phyloP scores from a whole-genome alignment of 2,888 invertebrate genomes.

The Azorinus chamasolen region DNA sequence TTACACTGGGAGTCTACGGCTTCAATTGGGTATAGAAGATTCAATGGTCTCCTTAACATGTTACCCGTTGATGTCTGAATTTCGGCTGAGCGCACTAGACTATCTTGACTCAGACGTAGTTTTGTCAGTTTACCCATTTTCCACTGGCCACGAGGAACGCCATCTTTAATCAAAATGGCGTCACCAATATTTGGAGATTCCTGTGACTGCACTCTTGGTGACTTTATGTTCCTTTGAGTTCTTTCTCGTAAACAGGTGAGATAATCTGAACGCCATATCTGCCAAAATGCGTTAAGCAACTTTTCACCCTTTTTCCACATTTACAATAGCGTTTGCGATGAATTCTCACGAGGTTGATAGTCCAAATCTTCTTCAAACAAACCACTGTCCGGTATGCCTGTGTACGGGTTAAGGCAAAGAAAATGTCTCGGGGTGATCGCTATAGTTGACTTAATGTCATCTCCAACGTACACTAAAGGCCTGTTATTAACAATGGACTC shows the following conservation, averaged over 20 bases:
- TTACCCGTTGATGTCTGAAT: conserved; percentile 12
- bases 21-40: conserved; percentile 35
- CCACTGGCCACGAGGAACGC: conserved; percentile 19
- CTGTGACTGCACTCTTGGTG: conserved; percentile 10
- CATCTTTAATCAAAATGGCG: conserved; percentile 36
- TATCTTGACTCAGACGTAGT: conserved; percentile 23
- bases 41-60: conserved; percentile 21
- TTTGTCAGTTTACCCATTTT: conserved; percentile 16
- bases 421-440: conserved; percentile 4
- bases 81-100: conserved; percentile 23
- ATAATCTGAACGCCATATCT: conserved; percentile 39
- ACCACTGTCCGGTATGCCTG: conserved; percentile 5
- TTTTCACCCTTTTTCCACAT: conserved; percentile 35
- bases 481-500: no score
- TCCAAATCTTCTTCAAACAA: not conserved
- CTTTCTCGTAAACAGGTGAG: conserved; percentile 23
- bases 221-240: conserved; percentile 29
- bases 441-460: conserved; percentile 1
- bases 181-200: conserved; percentile 8
- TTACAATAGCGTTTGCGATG: not conserved
- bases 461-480: no score
- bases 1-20: not conserved
- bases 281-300: conserved; percentile 32
- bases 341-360: not conserved
- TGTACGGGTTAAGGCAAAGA: not conserved